Conservation (phyloP, 2,888 invertebrate species). For the Macrosiphum euphorbiae region DNA sequence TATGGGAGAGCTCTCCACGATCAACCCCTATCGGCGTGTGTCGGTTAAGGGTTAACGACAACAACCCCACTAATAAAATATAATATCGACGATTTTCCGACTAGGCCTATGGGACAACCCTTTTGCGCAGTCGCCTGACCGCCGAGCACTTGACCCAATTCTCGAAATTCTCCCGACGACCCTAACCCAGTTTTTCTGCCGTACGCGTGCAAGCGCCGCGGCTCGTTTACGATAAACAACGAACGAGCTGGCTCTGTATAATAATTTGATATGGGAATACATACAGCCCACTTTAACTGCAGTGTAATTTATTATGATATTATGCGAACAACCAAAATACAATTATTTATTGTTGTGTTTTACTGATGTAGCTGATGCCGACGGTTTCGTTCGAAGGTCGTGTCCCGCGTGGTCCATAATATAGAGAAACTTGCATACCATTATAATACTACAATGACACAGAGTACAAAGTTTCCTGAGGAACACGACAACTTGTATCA, state of each 20-base stretch:
- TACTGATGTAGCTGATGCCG: not conserved
- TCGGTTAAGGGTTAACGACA: not conserved
- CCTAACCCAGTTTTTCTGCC: conserved; percentile 24
- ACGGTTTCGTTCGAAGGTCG: not conserved
- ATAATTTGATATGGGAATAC: not conserved
- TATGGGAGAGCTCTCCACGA: not conserved
- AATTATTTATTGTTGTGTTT: not conserved
- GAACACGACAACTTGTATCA: not conserved
- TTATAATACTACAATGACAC: too few species aligned
- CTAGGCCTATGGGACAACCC: not conserved
- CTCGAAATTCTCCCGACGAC: conserved; percentile 31
- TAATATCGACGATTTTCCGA: not conserved
- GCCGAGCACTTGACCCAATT: conserved; percentile 42
- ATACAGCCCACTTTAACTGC: not conserved
- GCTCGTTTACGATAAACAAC: not conserved
- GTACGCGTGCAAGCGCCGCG: not conserved
- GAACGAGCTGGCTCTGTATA: not conserved
- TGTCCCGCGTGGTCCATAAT: not conserved
- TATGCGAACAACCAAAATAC: not conserved
- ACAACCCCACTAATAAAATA: not conserved
- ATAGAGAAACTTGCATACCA: not conserved
- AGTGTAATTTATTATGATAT: not conserved
- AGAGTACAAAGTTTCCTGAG: not conserved
- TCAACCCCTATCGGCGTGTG: not conserved
- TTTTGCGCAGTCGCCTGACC: not conserved